A percentile compares a stretch with the other conserved stretches of the same genome.
phyloP scores from a whole-genome alignment of 2,113 vertebrate genomes.

The Puma concolor region DNA sequence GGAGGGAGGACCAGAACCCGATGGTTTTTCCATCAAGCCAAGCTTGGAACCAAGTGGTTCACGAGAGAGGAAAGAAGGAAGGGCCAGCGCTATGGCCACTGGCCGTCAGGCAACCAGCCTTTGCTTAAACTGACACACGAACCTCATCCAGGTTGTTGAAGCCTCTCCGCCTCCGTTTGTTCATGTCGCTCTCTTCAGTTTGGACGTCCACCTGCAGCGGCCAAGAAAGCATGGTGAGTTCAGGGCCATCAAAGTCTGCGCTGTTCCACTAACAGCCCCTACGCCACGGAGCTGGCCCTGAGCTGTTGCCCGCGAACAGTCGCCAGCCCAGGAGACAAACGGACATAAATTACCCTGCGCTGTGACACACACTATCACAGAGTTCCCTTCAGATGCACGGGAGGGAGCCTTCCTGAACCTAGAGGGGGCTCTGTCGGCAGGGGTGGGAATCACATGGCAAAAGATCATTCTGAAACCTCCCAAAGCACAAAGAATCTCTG shows the following conservation, averaged over 20 bases:
- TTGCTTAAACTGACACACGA: conserved; percentile 65
- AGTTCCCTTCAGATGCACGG: neutral
- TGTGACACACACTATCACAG: neutral
- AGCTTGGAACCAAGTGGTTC: neutral
- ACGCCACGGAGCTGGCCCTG: neutral
- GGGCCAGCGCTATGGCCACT: neutral
- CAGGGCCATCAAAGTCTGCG: fast-evolving
- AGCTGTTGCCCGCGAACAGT: neutral
- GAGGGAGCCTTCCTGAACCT: neutral
- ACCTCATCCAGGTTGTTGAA: conserved; percentile 92
- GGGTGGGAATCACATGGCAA: neutral
- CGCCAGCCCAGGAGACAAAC: neutral
- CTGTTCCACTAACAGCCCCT: neutral
- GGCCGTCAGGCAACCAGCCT: neutral
- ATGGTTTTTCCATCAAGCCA: neutral
- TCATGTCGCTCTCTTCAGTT: conserved; percentile 89
- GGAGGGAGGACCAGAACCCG: fast-evolving
- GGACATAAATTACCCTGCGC: fast-evolving
- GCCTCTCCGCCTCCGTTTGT: conserved; percentile 93
- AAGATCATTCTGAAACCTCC: neutral
- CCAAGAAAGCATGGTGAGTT: conserved; percentile 28
- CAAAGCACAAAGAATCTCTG: neutral
- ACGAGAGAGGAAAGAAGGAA: neutral
- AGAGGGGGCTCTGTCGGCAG: neutral
- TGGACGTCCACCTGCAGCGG: conserved; percentile 90